Conservation (phyloP, 2,797 vertebrate species). For the Siniperca scherzeri region DNA sequence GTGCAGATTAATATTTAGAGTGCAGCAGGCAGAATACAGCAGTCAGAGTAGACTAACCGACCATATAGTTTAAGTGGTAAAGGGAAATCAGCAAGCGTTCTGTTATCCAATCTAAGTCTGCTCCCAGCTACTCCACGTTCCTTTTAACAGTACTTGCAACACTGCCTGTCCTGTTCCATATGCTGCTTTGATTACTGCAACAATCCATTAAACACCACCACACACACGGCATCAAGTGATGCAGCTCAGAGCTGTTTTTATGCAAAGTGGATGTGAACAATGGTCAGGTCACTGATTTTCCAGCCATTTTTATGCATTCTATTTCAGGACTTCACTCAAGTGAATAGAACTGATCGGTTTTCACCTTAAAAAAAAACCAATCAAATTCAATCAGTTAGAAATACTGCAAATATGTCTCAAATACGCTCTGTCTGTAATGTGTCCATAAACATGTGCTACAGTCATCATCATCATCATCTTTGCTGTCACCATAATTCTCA, state of each 20-base stretch:
- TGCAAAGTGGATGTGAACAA: conserved; percentile 19
- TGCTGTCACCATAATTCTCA: conserved; percentile 43
- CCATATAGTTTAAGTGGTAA: conserved; percentile 28
- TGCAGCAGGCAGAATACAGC: conserved; percentile 10
- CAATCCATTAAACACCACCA: conserved; percentile 49
- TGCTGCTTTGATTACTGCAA: conserved; percentile 63
- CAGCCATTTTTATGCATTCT: conserved; percentile 24
- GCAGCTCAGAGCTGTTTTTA: conserved; percentile 42
- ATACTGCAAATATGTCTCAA: not conserved
- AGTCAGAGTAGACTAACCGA: conserved; percentile 19
- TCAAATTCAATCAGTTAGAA: conserved; percentile 21
- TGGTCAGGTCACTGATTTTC: conserved; percentile 28
- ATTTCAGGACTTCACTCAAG: conserved; percentile 19
- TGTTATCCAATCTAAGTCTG: conserved; percentile 39
- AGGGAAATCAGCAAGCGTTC: conserved; percentile 28
- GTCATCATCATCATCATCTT: conserved; percentile 32
- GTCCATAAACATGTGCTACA: conserved; percentile 31
- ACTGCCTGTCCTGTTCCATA: conserved; percentile 42
- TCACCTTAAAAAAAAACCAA: conserved; percentile 26
- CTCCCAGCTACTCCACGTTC: conserved; percentile 37
- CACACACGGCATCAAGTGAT: conserved; percentile 19
- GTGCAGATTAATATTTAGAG: conserved; percentile 11
- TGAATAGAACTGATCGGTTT: conserved; percentile 35
- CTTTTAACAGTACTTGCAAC: conserved; percentile 50
- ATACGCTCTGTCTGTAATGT: conserved; percentile 14